Evolutionary conservation across 2,797 vertebrate species (phyloP).

Genomic region (Acipenser transmontanus): DNA sequence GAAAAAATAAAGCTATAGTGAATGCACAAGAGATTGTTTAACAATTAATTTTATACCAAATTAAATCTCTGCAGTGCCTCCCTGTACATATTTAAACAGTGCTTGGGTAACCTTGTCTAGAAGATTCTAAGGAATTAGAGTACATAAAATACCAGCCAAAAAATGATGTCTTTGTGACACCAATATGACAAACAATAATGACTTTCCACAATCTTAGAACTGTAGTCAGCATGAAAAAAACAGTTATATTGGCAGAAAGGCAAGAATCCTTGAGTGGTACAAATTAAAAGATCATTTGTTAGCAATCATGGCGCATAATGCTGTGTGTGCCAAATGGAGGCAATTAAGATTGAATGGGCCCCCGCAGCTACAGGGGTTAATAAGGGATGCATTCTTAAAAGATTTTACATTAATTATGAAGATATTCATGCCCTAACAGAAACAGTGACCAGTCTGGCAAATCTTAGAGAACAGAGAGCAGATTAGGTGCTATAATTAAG

Average conservation of each 20-base stretch:
- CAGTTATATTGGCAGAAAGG: constrained; percentile 70
- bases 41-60: too few species aligned
- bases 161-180: background rate
- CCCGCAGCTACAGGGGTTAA: constrained; percentile 73
- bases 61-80: too few species aligned
- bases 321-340: constrained; percentile 71
- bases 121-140: too few species aligned
- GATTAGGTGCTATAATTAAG: constrained; percentile 9
- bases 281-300: constrained; percentile 74
- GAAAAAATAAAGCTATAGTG: too few species aligned
- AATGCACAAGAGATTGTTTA: too few species aligned
- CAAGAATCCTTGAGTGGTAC: constrained; percentile 62
- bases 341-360: constrained; percentile 74
- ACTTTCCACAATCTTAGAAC: constrained; percentile 1
- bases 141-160: background rate
- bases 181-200: constrained; percentile 5
- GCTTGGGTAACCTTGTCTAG: too few species aligned
- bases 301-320: constrained; percentile 67
- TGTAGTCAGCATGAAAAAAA: constrained; percentile 64
- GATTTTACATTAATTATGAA: constrained; percentile 72
- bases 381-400: constrained; percentile 67
- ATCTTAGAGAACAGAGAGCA: constrained; percentile 38
- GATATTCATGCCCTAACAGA: constrained; percentile 68
- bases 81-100: too few species aligned
- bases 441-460: constrained; percentile 60